A percentile compares a stretch with the other conserved stretches of the same genome.
phyloP scores from a whole-genome alignment of 2,888 invertebrate genomes.

The Philereme vetulata region DNA sequence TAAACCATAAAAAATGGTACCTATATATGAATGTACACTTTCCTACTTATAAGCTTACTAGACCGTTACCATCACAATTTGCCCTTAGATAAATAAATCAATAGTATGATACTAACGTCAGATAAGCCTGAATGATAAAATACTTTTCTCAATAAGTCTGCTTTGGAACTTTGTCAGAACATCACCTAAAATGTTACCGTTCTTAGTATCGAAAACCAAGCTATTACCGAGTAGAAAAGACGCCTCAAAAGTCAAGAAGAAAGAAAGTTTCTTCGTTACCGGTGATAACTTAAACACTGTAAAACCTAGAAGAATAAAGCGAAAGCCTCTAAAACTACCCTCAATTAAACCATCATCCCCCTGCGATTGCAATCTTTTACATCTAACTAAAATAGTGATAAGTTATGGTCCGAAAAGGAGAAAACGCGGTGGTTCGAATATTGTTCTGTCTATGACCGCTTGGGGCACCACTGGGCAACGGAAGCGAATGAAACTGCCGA shows the following conservation, averaged over 20 bases:
- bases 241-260: slow-evolving; percentile 49
- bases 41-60: slow-evolving; percentile 51
- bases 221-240: slow-evolving; percentile 59
- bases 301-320: slow-evolving; percentile 52
- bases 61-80: slow-evolving; percentile 44
- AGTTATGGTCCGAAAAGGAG: slow-evolving; percentile 64
- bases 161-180: not conserved
- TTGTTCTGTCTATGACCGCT: slow-evolving; percentile 65
- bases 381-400: slow-evolving; percentile 68
- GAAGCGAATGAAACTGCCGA: slow-evolving; percentile 67
- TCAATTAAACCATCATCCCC: slow-evolving; percentile 41
- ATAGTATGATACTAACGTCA: slow-evolving; percentile 28
- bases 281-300: slow-evolving; percentile 55
- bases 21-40: too few species aligned
- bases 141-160: not conserved
- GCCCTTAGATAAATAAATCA: slow-evolving; percentile 47
- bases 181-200: slow-evolving; percentile 61
- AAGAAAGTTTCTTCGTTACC: slow-evolving; percentile 54
- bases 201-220: slow-evolving; percentile 71
- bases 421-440: slow-evolving; percentile 65
- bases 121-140: not conserved
- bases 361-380: slow-evolving; percentile 69
- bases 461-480: slow-evolving; percentile 61
- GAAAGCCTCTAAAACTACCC: slow-evolving; percentile 53
- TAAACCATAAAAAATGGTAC: too few species aligned